phyloP scores from a whole-genome alignment of 2,797 vertebrate genomes.

The Telmatherina bonti region DNA sequence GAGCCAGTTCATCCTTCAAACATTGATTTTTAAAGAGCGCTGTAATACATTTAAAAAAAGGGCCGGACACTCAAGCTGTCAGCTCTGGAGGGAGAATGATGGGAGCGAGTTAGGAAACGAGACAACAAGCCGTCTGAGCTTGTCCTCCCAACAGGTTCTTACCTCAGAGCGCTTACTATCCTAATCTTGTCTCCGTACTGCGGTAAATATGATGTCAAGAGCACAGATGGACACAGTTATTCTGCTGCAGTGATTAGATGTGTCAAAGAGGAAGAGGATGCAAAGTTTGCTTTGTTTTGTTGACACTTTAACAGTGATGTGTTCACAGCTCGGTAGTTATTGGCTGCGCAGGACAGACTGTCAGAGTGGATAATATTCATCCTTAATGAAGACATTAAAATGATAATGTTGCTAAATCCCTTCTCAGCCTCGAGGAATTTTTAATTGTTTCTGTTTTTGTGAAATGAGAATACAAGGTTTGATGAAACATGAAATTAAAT shows the following conservation, averaged over 20 bases:
- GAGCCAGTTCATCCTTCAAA: constrained; percentile 37
- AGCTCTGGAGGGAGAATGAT: constrained; percentile 39
- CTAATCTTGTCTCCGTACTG: constrained; percentile 15
- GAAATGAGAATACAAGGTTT: constrained; percentile 3
- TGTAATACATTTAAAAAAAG: constrained; percentile 66
- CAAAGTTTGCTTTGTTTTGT: constrained; percentile 16
- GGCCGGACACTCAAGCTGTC: constrained; percentile 49
- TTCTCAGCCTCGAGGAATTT: background rate
- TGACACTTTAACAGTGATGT: constrained; percentile 9
- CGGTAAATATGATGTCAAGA: constrained; percentile 36
- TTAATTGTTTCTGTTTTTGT: constrained; percentile 11
- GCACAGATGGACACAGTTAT: constrained; percentile 9
- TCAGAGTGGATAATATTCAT: constrained; percentile 19
- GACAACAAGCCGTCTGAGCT: constrained; percentile 34
- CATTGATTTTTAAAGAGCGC: constrained; percentile 61
- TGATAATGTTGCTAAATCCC: background rate
- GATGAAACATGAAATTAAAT: background rate
- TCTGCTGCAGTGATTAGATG: constrained; percentile 23
- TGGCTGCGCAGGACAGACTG: constrained; percentile 8
- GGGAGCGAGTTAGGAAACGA: constrained; percentile 42
- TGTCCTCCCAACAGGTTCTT: constrained; percentile 34
- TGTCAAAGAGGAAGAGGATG: constrained; percentile 16
- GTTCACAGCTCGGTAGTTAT: constrained; percentile 5
- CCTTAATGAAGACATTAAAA: constrained; percentile 19
- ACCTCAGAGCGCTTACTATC: constrained; percentile 16